Evolutionary conservation across 2,797 vertebrate species (phyloP), one percentile per base, ranked within the genome.

Genomic region (Gadopsis marmoratus): DNA sequence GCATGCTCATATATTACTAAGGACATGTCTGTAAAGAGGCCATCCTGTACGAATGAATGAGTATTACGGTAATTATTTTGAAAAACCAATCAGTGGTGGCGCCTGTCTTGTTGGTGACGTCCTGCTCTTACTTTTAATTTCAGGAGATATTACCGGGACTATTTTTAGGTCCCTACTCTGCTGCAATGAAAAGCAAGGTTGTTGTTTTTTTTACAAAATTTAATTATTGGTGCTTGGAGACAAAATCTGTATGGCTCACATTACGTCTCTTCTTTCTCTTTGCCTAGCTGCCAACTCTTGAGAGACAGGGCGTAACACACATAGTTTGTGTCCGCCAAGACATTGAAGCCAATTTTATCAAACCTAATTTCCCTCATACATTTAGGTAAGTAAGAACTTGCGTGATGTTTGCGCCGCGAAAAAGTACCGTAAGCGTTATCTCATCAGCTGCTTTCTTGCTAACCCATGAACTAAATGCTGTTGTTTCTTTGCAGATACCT

Each of bases 101-200:
- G 9, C 7, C 37, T 48, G 19, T 80, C 11, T 45, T 78, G 29
- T 39, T 54, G 6, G 2, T 78, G 16, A 50, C 11, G 6, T 37
- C 23, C 3, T 72, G 41, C 26, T 73, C 26, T 66, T 66, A 0
- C 73, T 26, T 79, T 26, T 41, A 69, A 56, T 91, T 82, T 26
- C 88, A 99, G 98, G 98, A 99, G 95, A 99, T 99, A 88, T 95
- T 99, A 90, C 98, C 98, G 74, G 97, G 98, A 87, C 95, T 99
- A 84, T 99, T 97, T 96, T 96, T 99, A 95, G 98, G 98, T 85
- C 98, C 98, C 2, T 99, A 98, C 90, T 99, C 98, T 89, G 97
- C 98, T 92, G 98, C 97, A 87, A 98, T 99, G 98, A 99, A 98
- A 95, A 99, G 97, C 96, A 99, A 99, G 97, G 98, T 99, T 95